Conservation (phyloP, 2,888 invertebrate genomes). For the Lamproptera curius region DNA sequence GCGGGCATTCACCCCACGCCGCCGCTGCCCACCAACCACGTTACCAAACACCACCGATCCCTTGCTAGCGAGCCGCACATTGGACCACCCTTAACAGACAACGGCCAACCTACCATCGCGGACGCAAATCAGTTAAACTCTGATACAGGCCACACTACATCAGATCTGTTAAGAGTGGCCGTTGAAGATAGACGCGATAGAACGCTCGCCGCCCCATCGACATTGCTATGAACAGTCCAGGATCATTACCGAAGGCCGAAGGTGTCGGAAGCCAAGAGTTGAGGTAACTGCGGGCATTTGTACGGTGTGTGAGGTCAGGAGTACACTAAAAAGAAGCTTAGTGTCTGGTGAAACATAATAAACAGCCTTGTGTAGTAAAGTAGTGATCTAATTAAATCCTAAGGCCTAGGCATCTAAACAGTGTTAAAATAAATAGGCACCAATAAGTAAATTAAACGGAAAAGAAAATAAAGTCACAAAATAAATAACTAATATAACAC, state of each 20-base stretch:
- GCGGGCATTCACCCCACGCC: conserved; percentile 70
- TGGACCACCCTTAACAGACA: conserved; percentile 60
- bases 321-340: conserved; percentile 76
- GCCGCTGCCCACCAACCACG: conserved; percentile 74
- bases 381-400: conserved; percentile 75
- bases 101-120: not conserved
- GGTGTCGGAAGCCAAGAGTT: conserved; percentile 76
- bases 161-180: conserved; percentile 14
- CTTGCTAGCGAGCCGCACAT: conserved; percentile 56
- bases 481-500: conserved; percentile 69
- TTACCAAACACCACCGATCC: conserved; percentile 56
- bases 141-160: not conserved
- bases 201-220: conserved; percentile 59
- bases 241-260: conserved; percentile 68
- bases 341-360: conserved; percentile 74
- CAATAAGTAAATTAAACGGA: conserved; percentile 55
- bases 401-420: conserved; percentile 75
- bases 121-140: not conserved
- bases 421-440: conserved; percentile 73
- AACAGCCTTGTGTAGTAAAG: conserved; percentile 75
- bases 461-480: conserved; percentile 51
- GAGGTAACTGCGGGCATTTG: conserved; percentile 78
- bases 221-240: conserved; percentile 49
- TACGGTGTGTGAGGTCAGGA: conserved; percentile 76
- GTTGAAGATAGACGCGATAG: conserved; percentile 48